Evolutionary conservation across 2,113 vertebrate genomes (phyloP), one percentile per base, ranked within the genome.

Genomic region (Glaucidium brasilianum): DNA sequence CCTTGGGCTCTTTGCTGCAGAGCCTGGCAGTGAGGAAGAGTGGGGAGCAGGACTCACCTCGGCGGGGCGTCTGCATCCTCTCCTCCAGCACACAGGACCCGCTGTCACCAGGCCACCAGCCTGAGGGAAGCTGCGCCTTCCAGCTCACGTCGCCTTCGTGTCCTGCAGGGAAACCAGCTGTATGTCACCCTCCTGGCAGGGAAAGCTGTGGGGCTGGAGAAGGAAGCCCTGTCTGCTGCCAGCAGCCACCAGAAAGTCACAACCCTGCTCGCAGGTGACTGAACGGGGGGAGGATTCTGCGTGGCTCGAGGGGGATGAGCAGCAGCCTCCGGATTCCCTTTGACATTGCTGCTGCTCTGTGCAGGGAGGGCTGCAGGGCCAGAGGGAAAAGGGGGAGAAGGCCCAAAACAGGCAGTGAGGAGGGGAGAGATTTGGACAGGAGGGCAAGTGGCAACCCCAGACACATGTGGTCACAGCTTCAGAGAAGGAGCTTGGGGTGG

Each of bases 101-200:
- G 0, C 11, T 12, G 25, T 30, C 25, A 16, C 15, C 2, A 0
- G 60, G 30, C 60, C 91, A 81, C 77, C 73, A 53, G 30, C 5
- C 18, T 2, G 39, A 80, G 32, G 20, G 32, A 4, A 19, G 62
- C 34, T 68, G 45, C 35, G 73, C 53, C 53, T 43, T 85, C 26
- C 74, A 71, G 7, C n/a, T 63, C 60, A 6, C 0, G 1, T 22
- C 21, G 26, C 22, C 4, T 0, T 8, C 0, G 0, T 10, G 39
- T n/a, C 56, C 96, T 94, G 90, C 63, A 23, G 23, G 58, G 74
- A 85, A 50, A 62, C 21, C 32, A 60, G 30, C 8, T 1, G 1
- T 37, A 23, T 0, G 34, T 60, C 77, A 84, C 17, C 10, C 4
- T 30, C 49, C 47, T 3, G 8, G n/a, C 3, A 0, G 1, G 19